Percentiles rank a stretch among this genome's conserved stretches.
Evolutionary conservation across 2,113 vertebrate species (phyloP).

Genomic region (Hymenochirus boettgeri): DNA sequence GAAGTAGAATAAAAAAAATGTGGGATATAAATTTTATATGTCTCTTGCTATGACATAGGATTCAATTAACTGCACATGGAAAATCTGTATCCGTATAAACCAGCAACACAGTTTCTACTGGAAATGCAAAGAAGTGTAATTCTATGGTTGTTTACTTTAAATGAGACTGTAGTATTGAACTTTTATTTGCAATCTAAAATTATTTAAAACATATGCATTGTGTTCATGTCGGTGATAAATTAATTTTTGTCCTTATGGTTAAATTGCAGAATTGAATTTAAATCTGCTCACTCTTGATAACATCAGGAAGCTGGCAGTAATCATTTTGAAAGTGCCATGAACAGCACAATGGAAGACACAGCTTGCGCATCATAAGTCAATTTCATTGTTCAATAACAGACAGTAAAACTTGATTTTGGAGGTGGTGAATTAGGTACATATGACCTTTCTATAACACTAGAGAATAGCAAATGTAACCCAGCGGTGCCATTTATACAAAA

Average conservation of each 20-base stretch:
- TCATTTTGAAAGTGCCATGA: constrained; percentile 26
- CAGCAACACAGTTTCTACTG: too few species aligned
- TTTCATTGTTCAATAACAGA: constrained; percentile 40
- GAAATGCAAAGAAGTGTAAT: too few species aligned
- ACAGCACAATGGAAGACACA: constrained; percentile 9
- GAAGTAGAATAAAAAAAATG: not conserved
- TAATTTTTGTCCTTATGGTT: constrained; percentile 18
- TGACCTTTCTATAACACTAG: constrained; percentile 31
- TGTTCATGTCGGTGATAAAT: constrained; percentile 6
- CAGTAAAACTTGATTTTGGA: constrained; percentile 30
- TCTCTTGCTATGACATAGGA: not conserved
- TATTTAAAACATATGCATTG: not conserved
- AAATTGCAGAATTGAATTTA: not conserved
- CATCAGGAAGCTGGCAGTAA: constrained; percentile 35
- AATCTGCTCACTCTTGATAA: constrained; percentile 19
- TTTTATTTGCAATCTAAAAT: too few species aligned
- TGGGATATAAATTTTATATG: not conserved
- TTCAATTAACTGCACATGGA: not conserved
- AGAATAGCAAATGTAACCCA: constrained; percentile 8
- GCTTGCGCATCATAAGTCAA: constrained; percentile 35
- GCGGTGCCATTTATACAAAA: constrained; percentile 14
- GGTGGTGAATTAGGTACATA: constrained; percentile 26
- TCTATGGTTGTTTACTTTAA: not conserved
- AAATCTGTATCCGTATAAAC: not conserved
- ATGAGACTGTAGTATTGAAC: not conserved